Evolutionary conservation across 2,888 invertebrate species (phyloP), one percentile per base, ranked within the genome.

Genomic region (Hypercompe scribonia): DNA sequence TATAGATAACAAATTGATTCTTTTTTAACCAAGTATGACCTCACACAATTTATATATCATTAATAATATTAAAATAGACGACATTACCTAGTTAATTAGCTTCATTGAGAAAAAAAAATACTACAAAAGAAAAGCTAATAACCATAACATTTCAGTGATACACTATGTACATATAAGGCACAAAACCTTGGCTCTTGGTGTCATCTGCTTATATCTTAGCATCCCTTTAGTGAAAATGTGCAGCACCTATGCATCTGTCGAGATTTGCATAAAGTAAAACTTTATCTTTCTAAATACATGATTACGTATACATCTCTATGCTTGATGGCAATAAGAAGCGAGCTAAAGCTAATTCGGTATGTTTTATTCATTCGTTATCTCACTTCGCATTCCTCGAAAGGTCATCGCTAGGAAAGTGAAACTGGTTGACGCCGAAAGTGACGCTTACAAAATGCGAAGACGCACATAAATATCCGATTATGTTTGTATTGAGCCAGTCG

Each of bases 331-430:
- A 70, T 65, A 75, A 72, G 65, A 64, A 73, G 72, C 68, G 24
- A 36, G 61, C 68, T 75, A 66, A 76, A 79, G 68, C 84, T 79
- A 84, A 78, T 82, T 21, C 69, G 66, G 28, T 36, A 92, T 91
- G 89, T 90, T 91, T 90, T 91, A 92, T 91, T 92, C 90, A 91
- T 92, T 85, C 78, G 90, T 92, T 92, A 93, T 92, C 90, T 92
- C 90, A 90, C 84, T 86, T 87, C 88, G 84, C 90, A 94, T 92
- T 92, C 92, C 89, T 87, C 86, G 81, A 93, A 94, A 94, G 93
- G 93, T 93, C 92, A 90, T 89, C 91, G 89, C 88, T 91, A 93
- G 87, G 89, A 94, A 95, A 95, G 95, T 93, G 94, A 95, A 94
- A 95, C 91, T 90, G 90, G 89, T 89, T 84, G 87, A 89, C 86